Conservation (phyloP, 2,113 vertebrate genomes). For the Gorilla gorilla region DNA sequence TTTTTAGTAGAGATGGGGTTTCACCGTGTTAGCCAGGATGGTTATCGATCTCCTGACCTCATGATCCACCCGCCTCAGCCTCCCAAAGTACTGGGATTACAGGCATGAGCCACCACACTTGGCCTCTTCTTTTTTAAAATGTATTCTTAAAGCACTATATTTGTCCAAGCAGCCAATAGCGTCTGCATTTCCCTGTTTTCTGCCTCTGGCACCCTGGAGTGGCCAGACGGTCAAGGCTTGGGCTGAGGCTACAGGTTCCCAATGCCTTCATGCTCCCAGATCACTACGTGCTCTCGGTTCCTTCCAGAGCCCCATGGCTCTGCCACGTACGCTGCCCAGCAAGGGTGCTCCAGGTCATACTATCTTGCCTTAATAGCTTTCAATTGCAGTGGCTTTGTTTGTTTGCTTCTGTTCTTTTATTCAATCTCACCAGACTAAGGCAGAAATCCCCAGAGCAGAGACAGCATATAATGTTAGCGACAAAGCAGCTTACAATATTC, state of each 20-base stretch:
- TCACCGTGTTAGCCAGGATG: too few relatives aligned
- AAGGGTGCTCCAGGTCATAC: neutral
- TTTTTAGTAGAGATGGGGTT: too few relatives aligned
- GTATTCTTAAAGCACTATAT: neutral
- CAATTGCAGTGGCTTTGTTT: neutral
- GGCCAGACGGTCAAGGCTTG: neutral
- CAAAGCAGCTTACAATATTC: neutral
- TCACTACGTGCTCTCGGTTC: neutral
- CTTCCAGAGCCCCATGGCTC: neutral
- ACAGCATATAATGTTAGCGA: neutral
- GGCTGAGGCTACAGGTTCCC: neutral
- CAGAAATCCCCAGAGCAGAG: neutral
- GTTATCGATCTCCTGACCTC: too few relatives aligned
- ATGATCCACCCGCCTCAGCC: too few relatives aligned
- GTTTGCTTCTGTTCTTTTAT: neutral
- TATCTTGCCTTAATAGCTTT: neutral
- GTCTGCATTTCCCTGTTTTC: neutral
- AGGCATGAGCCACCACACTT: too few relatives aligned
- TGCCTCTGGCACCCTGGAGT: neutral
- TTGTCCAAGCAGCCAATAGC: neutral
- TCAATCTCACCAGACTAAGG: neutral
- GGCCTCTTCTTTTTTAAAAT: too few relatives aligned
- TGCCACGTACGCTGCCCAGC: neutral
- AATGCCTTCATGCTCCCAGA: neutral
- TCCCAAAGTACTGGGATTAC: too few relatives aligned